Conservation (phyloP, 2,797 vertebrate genomes). For the Sebastiscus albofasciatus region DNA sequence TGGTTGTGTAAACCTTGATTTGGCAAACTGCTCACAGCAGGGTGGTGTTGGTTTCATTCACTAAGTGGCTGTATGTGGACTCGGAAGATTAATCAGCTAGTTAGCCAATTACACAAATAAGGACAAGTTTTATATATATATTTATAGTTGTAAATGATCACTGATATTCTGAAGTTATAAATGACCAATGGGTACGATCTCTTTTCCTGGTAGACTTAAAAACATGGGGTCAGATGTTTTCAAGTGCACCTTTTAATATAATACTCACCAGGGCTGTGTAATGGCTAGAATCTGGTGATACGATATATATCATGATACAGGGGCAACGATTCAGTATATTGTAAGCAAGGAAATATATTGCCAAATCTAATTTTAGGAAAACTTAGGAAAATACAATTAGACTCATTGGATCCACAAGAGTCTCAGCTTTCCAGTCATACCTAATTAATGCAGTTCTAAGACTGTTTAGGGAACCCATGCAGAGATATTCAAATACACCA, state of each 20-base stretch:
- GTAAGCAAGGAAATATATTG: too few species aligned
- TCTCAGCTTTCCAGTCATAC: too few species aligned
- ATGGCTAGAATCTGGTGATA: too few species aligned
- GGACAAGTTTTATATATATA: background rate
- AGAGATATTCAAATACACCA: too few species aligned
- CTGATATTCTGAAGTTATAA: background rate
- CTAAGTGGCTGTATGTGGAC: background rate
- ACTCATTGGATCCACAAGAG: too few species aligned
- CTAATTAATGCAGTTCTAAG: too few species aligned
- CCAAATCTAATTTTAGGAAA: too few species aligned
- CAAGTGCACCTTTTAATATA: background rate
- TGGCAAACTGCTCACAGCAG: background rate
- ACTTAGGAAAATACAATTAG: too few species aligned
- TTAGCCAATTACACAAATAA: conserved; percentile 3
- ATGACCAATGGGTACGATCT: background rate
- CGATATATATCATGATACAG: too few species aligned
- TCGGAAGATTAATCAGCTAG: conserved; percentile 5
- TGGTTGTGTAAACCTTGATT: background rate
- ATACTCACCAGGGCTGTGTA: too few species aligned
- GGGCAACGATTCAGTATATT: too few species aligned
- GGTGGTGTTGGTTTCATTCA: background rate
- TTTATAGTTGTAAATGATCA: background rate
- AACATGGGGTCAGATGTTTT: background rate
- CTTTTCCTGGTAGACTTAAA: background rate
- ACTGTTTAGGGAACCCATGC: too few species aligned